These are phyloP conservation scores for Dolichomitus sp. DNA, from an alignment of 2,888 invertebrate genomes.

Conservation along the genomic window DNA sequence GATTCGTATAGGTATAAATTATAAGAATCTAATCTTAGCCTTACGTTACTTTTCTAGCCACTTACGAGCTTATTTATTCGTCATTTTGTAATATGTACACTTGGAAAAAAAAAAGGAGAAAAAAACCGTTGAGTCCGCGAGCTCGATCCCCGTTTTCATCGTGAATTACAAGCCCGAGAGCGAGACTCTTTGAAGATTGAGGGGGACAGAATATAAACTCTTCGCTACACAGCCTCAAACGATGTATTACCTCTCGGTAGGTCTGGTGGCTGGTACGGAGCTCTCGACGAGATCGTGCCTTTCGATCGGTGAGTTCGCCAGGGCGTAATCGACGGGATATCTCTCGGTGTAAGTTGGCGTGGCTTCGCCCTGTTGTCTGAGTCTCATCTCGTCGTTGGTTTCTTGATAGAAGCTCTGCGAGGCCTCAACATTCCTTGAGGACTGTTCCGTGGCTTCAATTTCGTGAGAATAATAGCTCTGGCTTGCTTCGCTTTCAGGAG, in stretches of 20 bases:
- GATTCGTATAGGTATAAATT: slow-evolving; percentile 80
- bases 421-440: slow-evolving; percentile 80
- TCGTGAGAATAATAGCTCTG: slow-evolving; percentile 82
- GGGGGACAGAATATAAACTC: background rate
- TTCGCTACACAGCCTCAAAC: slow-evolving; percentile 36
- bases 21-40: slow-evolving; percentile 79
- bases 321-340: slow-evolving; percentile 82
- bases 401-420: slow-evolving; percentile 84
- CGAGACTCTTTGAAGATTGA: slow-evolving; percentile 8
- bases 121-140: slow-evolving; percentile 45
- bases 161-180: background rate
- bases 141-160: background rate
- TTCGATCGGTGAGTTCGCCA: slow-evolving; percentile 82
- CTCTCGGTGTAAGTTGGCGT: slow-evolving; percentile 82
- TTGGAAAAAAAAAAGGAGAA: slow-evolving; percentile 63
- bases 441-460: slow-evolving; percentile 76
- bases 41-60: slow-evolving; percentile 73
- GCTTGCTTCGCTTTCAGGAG: slow-evolving; percentile 82
- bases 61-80: slow-evolving; percentile 73
- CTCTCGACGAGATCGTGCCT: slow-evolving; percentile 85
- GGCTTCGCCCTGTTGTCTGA: slow-evolving; percentile 80
- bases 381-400: slow-evolving; percentile 74
- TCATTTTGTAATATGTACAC: slow-evolving; percentile 77
- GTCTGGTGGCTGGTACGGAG: slow-evolving; percentile 81
- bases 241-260: slow-evolving; percentile 82